Evolutionary conservation across 2,888 invertebrate species (phyloP).

Genomic region (Thymelicus acteon): DNA sequence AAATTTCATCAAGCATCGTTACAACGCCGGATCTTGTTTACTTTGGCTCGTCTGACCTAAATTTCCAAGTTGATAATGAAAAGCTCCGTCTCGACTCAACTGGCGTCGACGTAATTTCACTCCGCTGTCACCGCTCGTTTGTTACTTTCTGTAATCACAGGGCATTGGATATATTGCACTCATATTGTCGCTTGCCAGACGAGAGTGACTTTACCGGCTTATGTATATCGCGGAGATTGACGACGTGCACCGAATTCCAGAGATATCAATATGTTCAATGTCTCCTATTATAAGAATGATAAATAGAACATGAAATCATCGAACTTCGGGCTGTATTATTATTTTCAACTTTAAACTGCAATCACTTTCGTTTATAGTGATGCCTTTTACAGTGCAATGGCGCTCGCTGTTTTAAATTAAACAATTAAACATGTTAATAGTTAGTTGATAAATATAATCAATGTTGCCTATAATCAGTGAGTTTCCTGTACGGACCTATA

Average conservation of each 20-base stretch:
- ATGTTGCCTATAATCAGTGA: too few species aligned
- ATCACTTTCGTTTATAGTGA: too few species aligned
- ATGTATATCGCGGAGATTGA: constrained; percentile 1
- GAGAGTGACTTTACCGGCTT: not conserved
- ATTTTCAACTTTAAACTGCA: too few species aligned
- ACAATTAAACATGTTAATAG: too few species aligned
- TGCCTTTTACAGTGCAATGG: too few species aligned
- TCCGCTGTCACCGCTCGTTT: constrained; percentile 65
- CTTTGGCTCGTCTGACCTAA: constrained; percentile 61
- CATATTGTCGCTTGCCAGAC: constrained; percentile 49
- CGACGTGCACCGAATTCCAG: not conserved
- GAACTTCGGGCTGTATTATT: too few species aligned
- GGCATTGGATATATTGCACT: constrained; percentile 62
- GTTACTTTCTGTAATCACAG: constrained; percentile 72
- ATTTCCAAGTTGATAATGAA: constrained; percentile 79
- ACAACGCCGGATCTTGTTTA: constrained; percentile 46
- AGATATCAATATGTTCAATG: too few species aligned
- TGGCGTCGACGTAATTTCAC: constrained; percentile 66
- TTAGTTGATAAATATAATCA: too few species aligned
- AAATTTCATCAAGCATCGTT: constrained; percentile 41
- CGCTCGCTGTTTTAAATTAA: too few species aligned
- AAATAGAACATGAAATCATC: too few species aligned
- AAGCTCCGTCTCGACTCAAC: constrained; percentile 63
- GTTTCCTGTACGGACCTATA: too few species aligned
- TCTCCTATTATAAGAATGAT: too few species aligned